Evolutionary conservation across 2,797 vertebrate species (phyloP).

Genomic region (Paedocypris micromegethes): DNA sequence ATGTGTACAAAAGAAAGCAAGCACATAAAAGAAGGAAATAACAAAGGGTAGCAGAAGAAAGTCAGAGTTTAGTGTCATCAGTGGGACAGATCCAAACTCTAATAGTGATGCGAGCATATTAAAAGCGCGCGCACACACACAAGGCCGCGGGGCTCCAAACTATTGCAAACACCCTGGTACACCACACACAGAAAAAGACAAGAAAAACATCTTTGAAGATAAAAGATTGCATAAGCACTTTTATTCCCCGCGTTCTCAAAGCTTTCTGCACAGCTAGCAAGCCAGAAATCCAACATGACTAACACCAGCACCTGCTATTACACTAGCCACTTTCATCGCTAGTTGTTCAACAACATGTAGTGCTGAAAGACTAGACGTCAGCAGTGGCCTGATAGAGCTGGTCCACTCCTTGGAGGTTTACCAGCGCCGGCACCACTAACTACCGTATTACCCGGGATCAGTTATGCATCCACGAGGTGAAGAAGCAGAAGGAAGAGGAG

Average conservation of each 20-base stretch:
- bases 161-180: constrained; percentile 67
- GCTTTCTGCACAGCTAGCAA: constrained; percentile 59
- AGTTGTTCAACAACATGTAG: constrained; percentile 63
- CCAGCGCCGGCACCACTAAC: too few relatives aligned
- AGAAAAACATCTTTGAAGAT: constrained; percentile 60
- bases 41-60: too few relatives aligned
- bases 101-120: constrained; percentile 59
- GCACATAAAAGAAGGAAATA: too few relatives aligned
- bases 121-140: constrained; percentile 69
- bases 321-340: constrained; percentile 55
- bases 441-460: constrained; percentile 57
- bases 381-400: constrained; percentile 60
- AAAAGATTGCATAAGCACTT: constrained; percentile 54
- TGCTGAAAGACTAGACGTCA: constrained; percentile 57
- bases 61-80: too few relatives aligned
- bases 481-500: constrained; percentile 66
- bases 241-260: constrained; percentile 57
- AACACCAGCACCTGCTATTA: constrained; percentile 53
- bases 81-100: constrained; percentile 60
- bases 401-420: constrained; percentile 56
- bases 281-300: constrained; percentile 59
- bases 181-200: constrained; percentile 9
- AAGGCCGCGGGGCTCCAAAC: constrained; percentile 70
- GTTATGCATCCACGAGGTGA: constrained; percentile 72
- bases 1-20: too few relatives aligned